phyloP scores from a whole-genome alignment of 2,888 invertebrate species.

The Drosophila heteroneura region DNA sequence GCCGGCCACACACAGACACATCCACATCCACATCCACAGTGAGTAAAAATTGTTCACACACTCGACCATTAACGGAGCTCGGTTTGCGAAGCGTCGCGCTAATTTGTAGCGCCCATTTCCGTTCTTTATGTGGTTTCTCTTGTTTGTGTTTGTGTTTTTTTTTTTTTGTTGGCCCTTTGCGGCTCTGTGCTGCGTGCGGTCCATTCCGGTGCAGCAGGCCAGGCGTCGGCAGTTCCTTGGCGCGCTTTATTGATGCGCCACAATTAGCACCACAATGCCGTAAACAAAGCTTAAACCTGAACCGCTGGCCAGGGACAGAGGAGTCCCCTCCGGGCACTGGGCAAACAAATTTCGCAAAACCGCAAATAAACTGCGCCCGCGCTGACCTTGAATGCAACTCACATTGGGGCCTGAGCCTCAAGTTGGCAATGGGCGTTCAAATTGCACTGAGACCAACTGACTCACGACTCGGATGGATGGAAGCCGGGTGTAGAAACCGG shows the following conservation, averaged over 20 bases:
- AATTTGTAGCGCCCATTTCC: slow-evolving; percentile 80
- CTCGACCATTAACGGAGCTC: slow-evolving; percentile 24
- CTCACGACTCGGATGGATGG: slow-evolving; percentile 21
- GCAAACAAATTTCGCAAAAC: slow-evolving; percentile 55
- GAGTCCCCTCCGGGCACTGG: slow-evolving; percentile 38
- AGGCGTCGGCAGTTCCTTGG: slow-evolving; percentile 26
- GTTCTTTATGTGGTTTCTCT: slow-evolving; percentile 64
- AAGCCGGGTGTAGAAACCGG: slow-evolving; percentile 53
- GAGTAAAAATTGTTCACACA: slow-evolving; percentile 49
- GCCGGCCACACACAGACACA: slow-evolving; percentile 49
- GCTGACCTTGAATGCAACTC: slow-evolving; percentile 71
- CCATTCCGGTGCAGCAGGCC: slow-evolving; percentile 19
- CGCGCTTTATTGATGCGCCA: slow-evolving; percentile 73
- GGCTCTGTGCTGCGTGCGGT: slow-evolving; percentile 61
- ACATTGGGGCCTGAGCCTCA: neutral
- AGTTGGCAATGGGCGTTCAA: slow-evolving; percentile 10
- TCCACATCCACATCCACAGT: neutral
- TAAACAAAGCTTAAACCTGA: slow-evolving; percentile 74
- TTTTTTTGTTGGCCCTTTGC: slow-evolving; percentile 5
- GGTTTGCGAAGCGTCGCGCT: slow-evolving; percentile 50
- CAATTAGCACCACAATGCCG: slow-evolving; percentile 73
- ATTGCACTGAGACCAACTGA: slow-evolving; percentile 40
- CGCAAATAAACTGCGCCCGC: slow-evolving; percentile 68
- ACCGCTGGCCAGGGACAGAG: slow-evolving; percentile 31
- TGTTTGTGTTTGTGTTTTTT: neutral